Evolutionary conservation across 2,113 vertebrate genomes (phyloP), one percentile per base, ranked within the genome.

Genomic region (Eptatretus burgeri): DNA sequence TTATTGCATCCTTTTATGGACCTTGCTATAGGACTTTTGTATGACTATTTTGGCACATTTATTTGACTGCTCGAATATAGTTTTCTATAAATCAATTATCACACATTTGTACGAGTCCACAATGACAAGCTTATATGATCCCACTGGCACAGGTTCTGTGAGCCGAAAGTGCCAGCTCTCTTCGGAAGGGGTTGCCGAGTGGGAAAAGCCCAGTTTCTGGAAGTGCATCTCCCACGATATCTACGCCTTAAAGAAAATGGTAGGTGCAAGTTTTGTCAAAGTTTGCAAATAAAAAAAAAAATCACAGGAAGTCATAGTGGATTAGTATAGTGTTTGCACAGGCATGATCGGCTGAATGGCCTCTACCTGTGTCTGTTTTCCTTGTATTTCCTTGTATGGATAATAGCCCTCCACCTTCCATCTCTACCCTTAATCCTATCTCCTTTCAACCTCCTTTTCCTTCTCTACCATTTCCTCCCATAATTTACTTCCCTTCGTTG

Each of bases 141-240:
- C 27, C 27, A 41, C 7, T 7, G 27, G 27, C 27, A 60, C 56
- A 60, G 56, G 56, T 11, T 11, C 20, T n/a, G 11, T 60, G 56
- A 60, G n/a, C n/a, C 56, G 56, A 20, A n/a, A 60, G 56, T 60
- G 56, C 56, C 20, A n/a, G 56, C 56, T 60, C 9, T 17, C n/a
- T 60, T 60, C 56, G 10, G 56, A 60, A 17, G 56, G 56, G 20
- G 56, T 60, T n/a, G 56, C 56, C 56, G n/a, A n/a, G 56, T 60
- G 56, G 56, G 56, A 60, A 60, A 60, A 60, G 56, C 56, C 20
- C n/a, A 60, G 56, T 20, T 60, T 60, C 56, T 17, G n/a, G n/a
- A 60, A 13, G 20, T 60, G 56, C 56, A 13, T 60, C 56, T 60
- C 56, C 56, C 56, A 60, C 56, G 56, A 60, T 12, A 20, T 60